Evolutionary conservation across 2,797 vertebrate genomes (phyloP).

Genomic region (Carcharodon carcharias): DNA sequence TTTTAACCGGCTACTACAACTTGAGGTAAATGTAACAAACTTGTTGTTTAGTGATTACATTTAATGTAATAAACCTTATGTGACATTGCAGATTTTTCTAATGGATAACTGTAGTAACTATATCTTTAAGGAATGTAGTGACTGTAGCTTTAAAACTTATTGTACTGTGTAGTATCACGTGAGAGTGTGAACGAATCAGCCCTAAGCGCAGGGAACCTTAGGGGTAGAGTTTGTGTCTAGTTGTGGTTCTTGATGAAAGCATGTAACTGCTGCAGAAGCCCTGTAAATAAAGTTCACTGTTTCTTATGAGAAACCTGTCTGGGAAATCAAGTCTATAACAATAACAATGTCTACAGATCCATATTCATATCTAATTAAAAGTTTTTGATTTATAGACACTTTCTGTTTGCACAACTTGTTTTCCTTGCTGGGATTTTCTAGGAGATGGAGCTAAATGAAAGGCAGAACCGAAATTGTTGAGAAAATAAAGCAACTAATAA

Average conservation of each 20-base stretch:
- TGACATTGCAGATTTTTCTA: background rate
- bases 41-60: background rate
- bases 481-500: background rate
- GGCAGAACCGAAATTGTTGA: background rate
- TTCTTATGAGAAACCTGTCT: too few species aligned
- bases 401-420: background rate
- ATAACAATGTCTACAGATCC: too few species aligned
- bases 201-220: too few species aligned
- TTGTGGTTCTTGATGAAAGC: too few species aligned
- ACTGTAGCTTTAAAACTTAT: too few species aligned
- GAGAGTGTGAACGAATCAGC: too few species aligned
- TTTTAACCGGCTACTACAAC: slow-evolving; percentile 59
- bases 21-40: slow-evolving; percentile 57
- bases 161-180: too few species aligned
- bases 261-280: too few species aligned
- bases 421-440: background rate
- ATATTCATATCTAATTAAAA: background rate
- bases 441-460: background rate
- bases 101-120: background rate
- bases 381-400: background rate
- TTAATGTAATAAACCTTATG: background rate
- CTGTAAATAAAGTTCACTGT: too few species aligned
- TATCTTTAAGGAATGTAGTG: too few species aligned
- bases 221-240: too few species aligned
- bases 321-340: too few species aligned